Base-by-base conservation (phyloP, 2,888 invertebrate genomes). In the Melipona beecheii region DNA sequence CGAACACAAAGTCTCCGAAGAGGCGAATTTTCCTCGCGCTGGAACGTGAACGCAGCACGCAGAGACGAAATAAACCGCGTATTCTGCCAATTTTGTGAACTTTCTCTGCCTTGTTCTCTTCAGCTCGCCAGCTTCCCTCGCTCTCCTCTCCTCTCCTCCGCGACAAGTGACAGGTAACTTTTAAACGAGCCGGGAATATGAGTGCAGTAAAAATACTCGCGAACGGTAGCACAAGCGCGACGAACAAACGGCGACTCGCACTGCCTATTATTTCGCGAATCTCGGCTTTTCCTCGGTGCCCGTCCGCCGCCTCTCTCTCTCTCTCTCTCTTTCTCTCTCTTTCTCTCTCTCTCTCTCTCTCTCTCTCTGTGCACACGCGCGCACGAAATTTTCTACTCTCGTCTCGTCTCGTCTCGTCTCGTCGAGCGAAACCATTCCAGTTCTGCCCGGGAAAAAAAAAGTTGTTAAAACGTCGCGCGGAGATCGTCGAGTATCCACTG, bases 181-280 rank as follows among this genome's bases (percentile, higher is more conserved):
- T 81, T 60, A 74, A 75, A 78, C 75, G 71, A 80, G 76, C 68
- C 31, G 24, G 69, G 81, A 62, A 69, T 64, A 78, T 65, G 80
- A 66, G 77, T 72, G 74, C 81, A 43, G 85, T 71, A 87, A 87
- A 87, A 87, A 87, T 85, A 81, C 78, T 73, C 64, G 71, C 73
- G 72, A 19, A 54, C 72, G 71, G 60, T 65, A 78, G 74, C 66
- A 43, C 75, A 36, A 71, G 68, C 31, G 56, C 60, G 70, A 58
- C 71, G 78, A 78, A 80, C 87, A 83, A 82, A 84, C 77, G 82
- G 56, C 75, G 31, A 62, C 62, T 58, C 81, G 62, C 74, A 52
- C 58, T 73, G 74, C 56, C 83, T 77, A 81, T 81, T 83, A 81
- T 83, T 69, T 76, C 83, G 36, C 73, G 73, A 81, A 76, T 73